Conservation (phyloP, 2,797 vertebrate genomes). For the Sphenodon punctatus region DNA sequence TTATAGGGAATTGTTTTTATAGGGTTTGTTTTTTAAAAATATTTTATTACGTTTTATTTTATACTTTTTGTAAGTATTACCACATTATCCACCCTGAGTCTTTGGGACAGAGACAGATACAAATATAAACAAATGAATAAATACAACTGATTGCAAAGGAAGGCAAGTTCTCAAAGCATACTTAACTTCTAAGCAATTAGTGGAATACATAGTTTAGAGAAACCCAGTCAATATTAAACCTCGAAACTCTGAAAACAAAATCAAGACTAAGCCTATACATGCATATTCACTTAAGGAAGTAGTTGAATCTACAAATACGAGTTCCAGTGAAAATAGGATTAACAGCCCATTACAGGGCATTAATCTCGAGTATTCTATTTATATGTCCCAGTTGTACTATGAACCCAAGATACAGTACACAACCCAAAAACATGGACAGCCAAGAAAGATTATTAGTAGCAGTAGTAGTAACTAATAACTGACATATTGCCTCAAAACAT, state of each 20-base stretch:
- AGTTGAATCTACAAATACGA: not conserved
- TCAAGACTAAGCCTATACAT: rapidly evolving
- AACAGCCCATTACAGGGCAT: not conserved
- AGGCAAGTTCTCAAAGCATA: not conserved
- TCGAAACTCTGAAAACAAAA: not conserved
- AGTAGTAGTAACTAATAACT: not conserved
- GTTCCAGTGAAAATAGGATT: not conserved
- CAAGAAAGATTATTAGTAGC: no score
- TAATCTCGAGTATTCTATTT: not conserved
- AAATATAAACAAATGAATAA: not conserved
- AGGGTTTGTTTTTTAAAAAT: no score
- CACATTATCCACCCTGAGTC: no score
- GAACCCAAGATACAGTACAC: not conserved
- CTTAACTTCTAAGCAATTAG: not conserved
- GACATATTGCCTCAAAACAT: not conserved
- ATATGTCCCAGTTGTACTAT: not conserved
- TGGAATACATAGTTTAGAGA: not conserved
- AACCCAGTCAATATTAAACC: not conserved
- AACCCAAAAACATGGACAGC: not conserved
- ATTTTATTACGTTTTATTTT: no score
- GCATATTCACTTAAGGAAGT: not conserved
- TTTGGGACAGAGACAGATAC: no score
- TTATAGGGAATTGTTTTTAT: no score
- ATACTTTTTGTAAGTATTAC: no score
- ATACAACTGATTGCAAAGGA: rapidly evolving